Evolutionary conservation across 1,140 invertebrate species (phyloP).

Genomic region (Cheumatopsyche charites): DNA sequence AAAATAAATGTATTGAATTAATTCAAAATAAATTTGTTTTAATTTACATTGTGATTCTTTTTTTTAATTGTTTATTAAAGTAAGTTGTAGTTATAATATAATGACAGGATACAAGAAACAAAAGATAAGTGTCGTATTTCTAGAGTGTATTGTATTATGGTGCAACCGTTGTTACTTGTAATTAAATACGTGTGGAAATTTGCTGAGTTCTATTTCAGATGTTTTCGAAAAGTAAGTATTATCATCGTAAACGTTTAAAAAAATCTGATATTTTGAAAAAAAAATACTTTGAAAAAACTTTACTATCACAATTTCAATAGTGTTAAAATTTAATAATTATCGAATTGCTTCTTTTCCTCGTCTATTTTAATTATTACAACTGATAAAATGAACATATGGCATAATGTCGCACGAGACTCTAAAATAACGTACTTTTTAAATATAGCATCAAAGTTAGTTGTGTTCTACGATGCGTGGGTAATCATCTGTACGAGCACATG

Average conservation of each 20-base stretch:
- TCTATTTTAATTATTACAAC: no score
- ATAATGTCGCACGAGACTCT: slow-evolving; percentile 27
- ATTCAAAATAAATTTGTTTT: neutral
- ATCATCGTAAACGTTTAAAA: neutral
- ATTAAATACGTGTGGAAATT: slow-evolving; percentile 13
- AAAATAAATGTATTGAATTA: no score
- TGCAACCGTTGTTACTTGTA: slow-evolving; percentile 8
- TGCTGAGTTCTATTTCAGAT: neutral
- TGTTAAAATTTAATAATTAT: no score
- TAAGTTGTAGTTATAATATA: neutral
- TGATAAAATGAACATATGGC: slow-evolving; percentile 36
- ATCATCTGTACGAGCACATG: neutral
- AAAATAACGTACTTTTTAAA: slow-evolving; percentile 17
- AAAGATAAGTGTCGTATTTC: no score
- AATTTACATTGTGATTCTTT: neutral
- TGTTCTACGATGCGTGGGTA: slow-evolving; percentile 35
- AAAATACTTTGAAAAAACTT: no score
- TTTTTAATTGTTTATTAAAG: neutral
- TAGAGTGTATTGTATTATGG: no score
- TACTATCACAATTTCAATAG: no score
- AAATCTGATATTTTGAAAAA: no score
- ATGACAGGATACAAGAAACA: no score
- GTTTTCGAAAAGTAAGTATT: no score
- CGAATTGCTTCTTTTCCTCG: no score
- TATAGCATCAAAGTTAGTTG: slow-evolving; percentile 26